phyloP scores from a whole-genome alignment of 1,140 invertebrate genomes.

The Nautilus pompilius region DNA sequence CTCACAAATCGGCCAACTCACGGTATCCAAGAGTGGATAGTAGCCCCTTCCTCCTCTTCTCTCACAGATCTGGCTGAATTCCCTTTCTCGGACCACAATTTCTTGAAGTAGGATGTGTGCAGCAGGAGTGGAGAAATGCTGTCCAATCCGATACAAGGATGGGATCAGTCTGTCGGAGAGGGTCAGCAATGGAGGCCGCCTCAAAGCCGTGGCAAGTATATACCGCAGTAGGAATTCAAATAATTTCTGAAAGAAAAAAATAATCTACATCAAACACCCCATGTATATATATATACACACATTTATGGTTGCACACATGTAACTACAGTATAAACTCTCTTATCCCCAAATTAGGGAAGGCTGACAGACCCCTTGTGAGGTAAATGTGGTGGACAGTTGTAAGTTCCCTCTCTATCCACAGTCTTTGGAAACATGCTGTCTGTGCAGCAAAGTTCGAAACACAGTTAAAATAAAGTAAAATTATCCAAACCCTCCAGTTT shows the following conservation, averaged over 20 bases:
- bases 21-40: constrained; percentile 68
- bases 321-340: too few species aligned
- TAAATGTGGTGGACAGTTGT: too few species aligned
- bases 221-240: constrained; percentile 63
- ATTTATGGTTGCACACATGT: too few species aligned
- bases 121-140: constrained; percentile 67
- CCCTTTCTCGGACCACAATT: constrained; percentile 71
- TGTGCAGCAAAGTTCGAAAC: too few species aligned
- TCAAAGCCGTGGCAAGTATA: constrained; percentile 64
- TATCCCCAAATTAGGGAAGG: too few species aligned
- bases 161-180: constrained; percentile 57
- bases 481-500: too few species aligned
- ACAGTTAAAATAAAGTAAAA: too few species aligned
- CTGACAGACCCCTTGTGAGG: too few species aligned
- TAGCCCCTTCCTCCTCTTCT: constrained; percentile 40
- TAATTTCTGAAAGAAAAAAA: constrained; percentile 25
- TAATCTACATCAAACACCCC: too few species aligned
- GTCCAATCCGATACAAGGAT: constrained; percentile 71
- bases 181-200: constrained; percentile 46
- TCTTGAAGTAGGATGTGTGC: constrained; percentile 67
- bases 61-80: constrained; percentile 62
- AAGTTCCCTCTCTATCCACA: too few species aligned
- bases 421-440: too few species aligned
- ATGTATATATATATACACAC: background rate
- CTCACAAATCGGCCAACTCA: too few species aligned